Evolutionary conservation across 2,797 vertebrate genomes (phyloP).

Genomic region (Phoeniculus purpureus): DNA sequence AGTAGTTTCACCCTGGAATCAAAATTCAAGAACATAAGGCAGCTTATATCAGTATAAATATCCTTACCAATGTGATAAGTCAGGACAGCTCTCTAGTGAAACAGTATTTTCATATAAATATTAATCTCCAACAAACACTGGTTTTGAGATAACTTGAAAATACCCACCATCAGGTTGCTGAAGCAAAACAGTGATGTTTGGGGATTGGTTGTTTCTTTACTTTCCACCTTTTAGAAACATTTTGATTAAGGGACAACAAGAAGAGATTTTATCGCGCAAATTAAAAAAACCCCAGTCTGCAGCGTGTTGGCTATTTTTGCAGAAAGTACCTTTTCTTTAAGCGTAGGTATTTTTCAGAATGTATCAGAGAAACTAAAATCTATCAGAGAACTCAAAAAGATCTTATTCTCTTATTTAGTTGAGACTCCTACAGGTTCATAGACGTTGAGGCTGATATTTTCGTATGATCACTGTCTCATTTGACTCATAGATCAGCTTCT

Average conservation of each 20-base stretch:
- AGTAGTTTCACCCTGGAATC: background rate
- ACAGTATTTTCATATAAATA: background rate
- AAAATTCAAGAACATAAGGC: background rate
- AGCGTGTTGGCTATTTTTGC: background rate
- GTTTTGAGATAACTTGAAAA: background rate
- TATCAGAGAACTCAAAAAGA: background rate
- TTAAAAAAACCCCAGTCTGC: background rate
- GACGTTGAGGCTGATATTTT: background rate
- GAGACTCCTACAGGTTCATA: background rate
- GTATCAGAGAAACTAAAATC: background rate
- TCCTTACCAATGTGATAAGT: background rate
- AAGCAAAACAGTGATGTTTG: background rate
- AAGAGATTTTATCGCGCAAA: background rate
- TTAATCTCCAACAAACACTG: background rate
- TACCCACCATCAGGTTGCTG: background rate
- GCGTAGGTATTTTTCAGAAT: background rate
- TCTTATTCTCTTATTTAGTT: background rate
- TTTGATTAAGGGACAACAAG: background rate
- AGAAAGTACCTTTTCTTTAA: background rate
- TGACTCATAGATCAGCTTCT: background rate
- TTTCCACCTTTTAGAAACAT: background rate
- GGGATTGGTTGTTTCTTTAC: background rate
- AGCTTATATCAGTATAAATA: background rate
- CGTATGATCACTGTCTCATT: background rate
- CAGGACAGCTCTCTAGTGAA: background rate